Evolutionary conservation across 2,797 vertebrate species (phyloP).

Genomic region (Tauraco hartlaubi): DNA sequence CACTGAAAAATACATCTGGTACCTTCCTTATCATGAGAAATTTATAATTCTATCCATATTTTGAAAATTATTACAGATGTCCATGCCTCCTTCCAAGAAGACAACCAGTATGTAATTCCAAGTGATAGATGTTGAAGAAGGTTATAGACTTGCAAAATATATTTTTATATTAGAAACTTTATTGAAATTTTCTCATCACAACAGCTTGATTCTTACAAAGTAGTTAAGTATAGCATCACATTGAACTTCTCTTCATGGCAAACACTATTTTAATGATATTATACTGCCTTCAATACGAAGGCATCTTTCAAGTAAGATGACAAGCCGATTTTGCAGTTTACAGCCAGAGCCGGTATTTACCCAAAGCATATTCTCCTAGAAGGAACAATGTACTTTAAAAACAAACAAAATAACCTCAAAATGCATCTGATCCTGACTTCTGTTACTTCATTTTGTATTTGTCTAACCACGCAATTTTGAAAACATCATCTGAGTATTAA

Average conservation of each 20-base stretch:
- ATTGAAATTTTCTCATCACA: constrained; percentile 3
- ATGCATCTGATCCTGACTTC: background rate
- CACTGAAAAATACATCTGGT: background rate
- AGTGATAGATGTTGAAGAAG: background rate
- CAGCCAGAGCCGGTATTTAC: background rate
- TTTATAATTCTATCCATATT: background rate
- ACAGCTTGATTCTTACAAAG: background rate
- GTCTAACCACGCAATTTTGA: background rate
- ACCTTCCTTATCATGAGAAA: background rate
- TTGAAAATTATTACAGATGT: background rate
- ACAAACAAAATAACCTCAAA: background rate
- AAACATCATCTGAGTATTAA: background rate
- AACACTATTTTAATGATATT: background rate
- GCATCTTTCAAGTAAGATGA: background rate
- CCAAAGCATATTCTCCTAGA: background rate
- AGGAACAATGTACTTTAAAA: background rate
- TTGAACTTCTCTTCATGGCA: background rate
- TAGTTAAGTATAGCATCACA: background rate
- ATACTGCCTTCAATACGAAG: background rate
- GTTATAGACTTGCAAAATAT: background rate
- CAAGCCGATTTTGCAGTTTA: background rate
- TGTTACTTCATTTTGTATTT: background rate
- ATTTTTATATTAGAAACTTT: background rate
- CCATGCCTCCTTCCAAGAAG: background rate
- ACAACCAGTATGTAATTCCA: background rate